Base-by-base conservation (phyloP, 2,797 vertebrate genomes). In the Synanceia verrucosa region DNA sequence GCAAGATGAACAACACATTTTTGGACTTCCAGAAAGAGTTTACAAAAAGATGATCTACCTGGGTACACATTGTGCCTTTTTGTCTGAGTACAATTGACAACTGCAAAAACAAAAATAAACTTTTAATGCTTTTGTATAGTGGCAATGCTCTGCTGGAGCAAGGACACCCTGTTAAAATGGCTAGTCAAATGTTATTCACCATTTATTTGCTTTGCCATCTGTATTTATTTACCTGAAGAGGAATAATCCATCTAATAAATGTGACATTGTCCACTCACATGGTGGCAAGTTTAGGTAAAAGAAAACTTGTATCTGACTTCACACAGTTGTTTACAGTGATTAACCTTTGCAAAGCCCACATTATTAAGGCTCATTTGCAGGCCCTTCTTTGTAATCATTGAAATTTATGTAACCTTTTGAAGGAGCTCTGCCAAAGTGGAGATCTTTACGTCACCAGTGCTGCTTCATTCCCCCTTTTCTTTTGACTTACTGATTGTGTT, bases 321-420 rank as follows among this genome's bases (percentile, higher is more conserved):
- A 50, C 43, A 50, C 39, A 65, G 23, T 65, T 76, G 65, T 81
- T 82, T 55, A 66, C 19, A 37, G 36, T 69, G 81, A 79, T 83
- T 78, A 79, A 79, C 71, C 61, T 65, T 66, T 65, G 16, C 31
- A 64, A 60, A 52, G 26, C 47, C 46, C 56, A 51, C 34, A 73
- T 70, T 78, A 43, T 75, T 52, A 69, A 79, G 36, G 48, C 71
- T 70, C 29, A 52, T 88, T 81, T 80, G 68, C 50, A 34, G 71
- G 47, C 23, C 18, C 6, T 78, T 21, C 64, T 66, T 51, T 52
- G 48, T 39, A 68, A 44, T 74, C 70, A 50, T 62, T 83, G 34
- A 74, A 78, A 61, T 65, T 26, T 16, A 59, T 70, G 33, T 41
- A 81, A 81, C 53, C 69, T 76, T 65, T 82, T 36, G 29, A 44